Evolutionary conservation across 1,140 invertebrate species (phyloP).

Genomic region (Melanaphis sacchari): DNA sequence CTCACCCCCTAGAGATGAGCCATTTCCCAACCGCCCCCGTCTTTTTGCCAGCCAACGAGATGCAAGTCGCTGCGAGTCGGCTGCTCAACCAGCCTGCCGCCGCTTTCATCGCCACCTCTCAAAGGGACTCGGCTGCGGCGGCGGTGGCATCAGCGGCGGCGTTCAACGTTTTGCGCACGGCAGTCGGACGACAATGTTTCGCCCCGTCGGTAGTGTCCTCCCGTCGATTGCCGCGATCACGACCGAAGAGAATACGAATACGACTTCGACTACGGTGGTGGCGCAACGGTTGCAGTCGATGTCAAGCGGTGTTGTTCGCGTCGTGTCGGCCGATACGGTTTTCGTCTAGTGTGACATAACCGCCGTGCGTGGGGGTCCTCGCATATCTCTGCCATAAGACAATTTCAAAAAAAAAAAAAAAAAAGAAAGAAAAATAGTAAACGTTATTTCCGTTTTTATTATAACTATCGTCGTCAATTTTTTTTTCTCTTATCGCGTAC

Average conservation of each 20-base stretch:
- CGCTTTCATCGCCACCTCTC: not conserved
- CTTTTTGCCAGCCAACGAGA: not conserved
- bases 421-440: not conserved
- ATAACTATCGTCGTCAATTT: not conserved
- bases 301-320: not conserved
- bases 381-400: not conserved
- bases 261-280: not conserved
- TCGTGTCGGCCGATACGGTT: not conserved
- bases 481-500: not conserved
- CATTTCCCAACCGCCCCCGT: not conserved
- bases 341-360: not conserved
- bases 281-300: not conserved
- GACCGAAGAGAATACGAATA: not conserved
- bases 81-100: not conserved
- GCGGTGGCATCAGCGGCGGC: not conserved
- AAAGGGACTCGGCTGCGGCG: not conserved
- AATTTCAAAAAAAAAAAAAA: not conserved
- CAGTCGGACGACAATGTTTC: constrained; percentile 43
- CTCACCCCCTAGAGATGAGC: not conserved
- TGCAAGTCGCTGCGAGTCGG: not conserved
- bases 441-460: not conserved
- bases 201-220: not conserved
- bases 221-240: not conserved
- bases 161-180: not conserved
- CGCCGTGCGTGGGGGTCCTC: not conserved